These are phyloP conservation scores for Lepus timidus DNA, from an alignment of 2,113 vertebrate species.

Conservation along the genomic window DNA sequence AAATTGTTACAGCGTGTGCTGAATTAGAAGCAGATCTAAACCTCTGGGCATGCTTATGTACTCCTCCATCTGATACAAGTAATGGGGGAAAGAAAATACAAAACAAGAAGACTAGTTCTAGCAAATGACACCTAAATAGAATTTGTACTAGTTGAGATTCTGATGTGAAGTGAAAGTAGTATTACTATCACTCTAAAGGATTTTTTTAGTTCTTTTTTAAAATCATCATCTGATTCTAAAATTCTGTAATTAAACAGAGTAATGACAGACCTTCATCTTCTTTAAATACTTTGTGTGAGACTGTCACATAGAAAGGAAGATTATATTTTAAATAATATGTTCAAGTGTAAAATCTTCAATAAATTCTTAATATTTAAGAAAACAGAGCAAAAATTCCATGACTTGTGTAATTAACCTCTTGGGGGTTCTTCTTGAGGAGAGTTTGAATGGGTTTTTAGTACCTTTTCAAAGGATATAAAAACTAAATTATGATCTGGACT, in stretches of 20 bases:
- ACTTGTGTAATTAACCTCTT: constrained; percentile 64
- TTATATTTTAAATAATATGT: constrained; percentile 80
- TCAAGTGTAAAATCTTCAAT: constrained; percentile 77
- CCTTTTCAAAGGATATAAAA: not conserved
- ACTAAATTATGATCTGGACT: not conserved
- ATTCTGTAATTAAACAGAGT: constrained; percentile 77
- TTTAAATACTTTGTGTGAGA: constrained; percentile 80
- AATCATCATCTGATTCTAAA: constrained; percentile 61
- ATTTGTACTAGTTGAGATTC: constrained; percentile 69
- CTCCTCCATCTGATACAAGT: constrained; percentile 64
- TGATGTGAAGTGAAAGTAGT: constrained; percentile 52
- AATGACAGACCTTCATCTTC: constrained; percentile 77
- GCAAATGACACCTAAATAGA: constrained; percentile 74
- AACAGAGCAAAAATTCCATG: constrained; percentile 37
- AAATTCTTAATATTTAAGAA: constrained; percentile 76
- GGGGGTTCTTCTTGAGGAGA: not conserved
- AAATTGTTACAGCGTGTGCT: not conserved
- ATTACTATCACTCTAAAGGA: constrained; percentile 51
- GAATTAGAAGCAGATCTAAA: constrained; percentile 34
- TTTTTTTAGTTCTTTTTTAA: constrained; percentile 50
- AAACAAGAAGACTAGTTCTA: constrained; percentile 67
- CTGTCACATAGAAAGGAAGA: constrained; percentile 74
- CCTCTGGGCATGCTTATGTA: constrained; percentile 7
- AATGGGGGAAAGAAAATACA: constrained; percentile 49
- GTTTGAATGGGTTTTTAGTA: constrained; percentile 21